These are phyloP conservation scores for Metopia argyrocephala DNA, from an alignment of 2,888 invertebrate genomes.

Conservation along the genomic window DNA sequence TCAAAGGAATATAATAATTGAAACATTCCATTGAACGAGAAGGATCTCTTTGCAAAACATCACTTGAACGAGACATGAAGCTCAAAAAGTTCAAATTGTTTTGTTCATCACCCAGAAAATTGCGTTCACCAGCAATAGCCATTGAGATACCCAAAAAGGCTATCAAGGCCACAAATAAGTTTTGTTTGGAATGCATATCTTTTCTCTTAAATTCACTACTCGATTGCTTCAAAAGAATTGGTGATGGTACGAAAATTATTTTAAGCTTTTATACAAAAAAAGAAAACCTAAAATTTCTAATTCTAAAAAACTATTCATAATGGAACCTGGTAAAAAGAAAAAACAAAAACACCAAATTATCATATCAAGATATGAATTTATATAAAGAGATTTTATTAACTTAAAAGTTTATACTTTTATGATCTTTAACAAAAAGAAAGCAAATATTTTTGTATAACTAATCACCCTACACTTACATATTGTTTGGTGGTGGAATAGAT, in stretches of 20 bases:
- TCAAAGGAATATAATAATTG: constrained; percentile 64
- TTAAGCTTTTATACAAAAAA: constrained; percentile 16
- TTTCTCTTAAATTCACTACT: constrained; percentile 14
- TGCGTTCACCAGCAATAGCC: background rate
- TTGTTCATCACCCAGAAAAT: background rate
- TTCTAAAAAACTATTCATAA: background rate
- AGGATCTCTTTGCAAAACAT: constrained; percentile 50
- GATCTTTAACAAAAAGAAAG: too few species aligned
- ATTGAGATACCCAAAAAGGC: background rate
- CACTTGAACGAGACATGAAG: constrained; percentile 68
- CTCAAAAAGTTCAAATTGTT: constrained; percentile 63
- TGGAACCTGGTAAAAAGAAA: background rate
- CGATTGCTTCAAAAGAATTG: constrained; percentile 4
- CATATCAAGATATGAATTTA: too few species aligned
- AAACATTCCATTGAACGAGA: constrained; percentile 67
- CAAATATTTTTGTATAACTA: too few species aligned
- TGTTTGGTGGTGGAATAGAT: too few species aligned
- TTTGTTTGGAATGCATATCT: constrained; percentile 1
- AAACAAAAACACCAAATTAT: too few species aligned
- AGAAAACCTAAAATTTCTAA: too few species aligned
- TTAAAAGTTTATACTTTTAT: background rate
- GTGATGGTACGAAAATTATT: background rate
- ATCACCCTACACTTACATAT: too few species aligned
- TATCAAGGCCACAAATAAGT: background rate
- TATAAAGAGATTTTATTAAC: background rate